Percentiles rank a stretch among this genome's conserved stretches.
Conservation (phyloP, 2,888 invertebrate genomes). For the Tenodera sinensis region DNA sequence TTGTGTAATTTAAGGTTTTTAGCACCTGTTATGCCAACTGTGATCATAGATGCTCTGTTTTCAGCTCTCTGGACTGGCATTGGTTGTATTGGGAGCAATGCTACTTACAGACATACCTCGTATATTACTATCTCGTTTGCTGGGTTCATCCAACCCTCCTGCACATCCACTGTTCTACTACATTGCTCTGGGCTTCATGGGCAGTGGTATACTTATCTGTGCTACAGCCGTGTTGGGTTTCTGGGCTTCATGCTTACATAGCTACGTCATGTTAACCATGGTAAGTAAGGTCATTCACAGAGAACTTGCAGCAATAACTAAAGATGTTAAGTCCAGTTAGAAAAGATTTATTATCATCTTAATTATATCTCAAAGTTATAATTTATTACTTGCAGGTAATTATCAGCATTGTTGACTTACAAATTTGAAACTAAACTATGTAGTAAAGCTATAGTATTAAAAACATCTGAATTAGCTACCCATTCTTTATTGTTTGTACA, state of each 20-base stretch:
- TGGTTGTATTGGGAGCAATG: conserved; percentile 69
- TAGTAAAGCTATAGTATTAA: too few relatives aligned
- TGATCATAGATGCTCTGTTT: conserved; percentile 29
- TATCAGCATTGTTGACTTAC: too few relatives aligned
- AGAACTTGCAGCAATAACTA: background rate
- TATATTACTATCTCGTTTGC: conserved; percentile 66
- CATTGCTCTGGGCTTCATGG: conserved; percentile 65
- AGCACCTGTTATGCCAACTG: too few relatives aligned
- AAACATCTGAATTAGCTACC: too few relatives aligned
- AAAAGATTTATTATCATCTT: too few relatives aligned
- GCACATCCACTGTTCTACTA: conserved; percentile 72
- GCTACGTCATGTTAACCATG: conserved; percentile 65
- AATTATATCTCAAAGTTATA: too few relatives aligned
- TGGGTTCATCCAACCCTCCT: conserved; percentile 60
- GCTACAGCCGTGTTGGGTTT: conserved; percentile 71
- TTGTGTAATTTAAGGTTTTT: background rate
- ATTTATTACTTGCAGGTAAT: too few relatives aligned
- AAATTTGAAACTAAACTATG: too few relatives aligned
- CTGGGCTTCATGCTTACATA: conserved; percentile 76
- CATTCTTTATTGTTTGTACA: too few relatives aligned
- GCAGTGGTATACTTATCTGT: conserved; percentile 64
- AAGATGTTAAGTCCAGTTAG: too few relatives aligned
- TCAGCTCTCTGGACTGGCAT: conserved; percentile 68
- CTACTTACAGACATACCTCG: conserved; percentile 68
- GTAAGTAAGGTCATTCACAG: conserved; percentile 48